These are phyloP conservation scores for Apodemia mormo DNA, from an alignment of 2,888 invertebrate genomes.

Conservation along the genomic window DNA sequence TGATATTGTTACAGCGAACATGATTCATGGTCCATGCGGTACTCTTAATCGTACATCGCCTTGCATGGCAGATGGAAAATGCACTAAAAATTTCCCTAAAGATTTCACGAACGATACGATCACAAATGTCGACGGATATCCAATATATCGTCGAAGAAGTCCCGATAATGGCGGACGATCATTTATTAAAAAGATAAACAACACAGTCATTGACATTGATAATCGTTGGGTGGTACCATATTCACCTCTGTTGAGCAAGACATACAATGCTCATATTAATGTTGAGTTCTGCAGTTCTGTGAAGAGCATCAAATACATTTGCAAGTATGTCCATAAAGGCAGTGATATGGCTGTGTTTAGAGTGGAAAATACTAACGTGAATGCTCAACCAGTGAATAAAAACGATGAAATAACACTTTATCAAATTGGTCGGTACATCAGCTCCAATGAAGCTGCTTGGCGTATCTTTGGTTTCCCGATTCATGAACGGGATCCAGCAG, in stretches of 20 bases:
- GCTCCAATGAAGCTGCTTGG: constrained; percentile 32
- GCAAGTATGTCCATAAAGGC: constrained; percentile 53
- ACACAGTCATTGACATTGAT: constrained; percentile 33
- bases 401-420: constrained; percentile 30
- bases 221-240: constrained; percentile 38
- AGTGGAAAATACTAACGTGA: constrained; percentile 5
- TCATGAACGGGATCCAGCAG: constrained; percentile 34
- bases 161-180: constrained; percentile 32
- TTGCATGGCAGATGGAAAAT: constrained; percentile 44
- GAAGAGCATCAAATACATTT: not conserved
- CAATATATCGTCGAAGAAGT: constrained; percentile 35
- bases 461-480: constrained; percentile 32
- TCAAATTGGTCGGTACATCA: constrained; percentile 31
- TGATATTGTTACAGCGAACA: constrained; percentile 47
- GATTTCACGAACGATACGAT: constrained; percentile 31
- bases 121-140: constrained; percentile 34
- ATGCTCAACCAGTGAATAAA: constrained; percentile 16
- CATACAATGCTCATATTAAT: constrained; percentile 29
- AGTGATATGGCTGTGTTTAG: constrained; percentile 33
- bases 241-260: constrained; percentile 33
- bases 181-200: constrained; percentile 30
- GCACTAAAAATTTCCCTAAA: constrained; percentile 28
- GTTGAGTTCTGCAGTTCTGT: constrained; percentile 19
- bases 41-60: constrained; percentile 43
- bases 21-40: constrained; percentile 58